phyloP scores from a whole-genome alignment of 2,113 vertebrate genomes.

The Paramisgurnus dabryanus region DNA sequence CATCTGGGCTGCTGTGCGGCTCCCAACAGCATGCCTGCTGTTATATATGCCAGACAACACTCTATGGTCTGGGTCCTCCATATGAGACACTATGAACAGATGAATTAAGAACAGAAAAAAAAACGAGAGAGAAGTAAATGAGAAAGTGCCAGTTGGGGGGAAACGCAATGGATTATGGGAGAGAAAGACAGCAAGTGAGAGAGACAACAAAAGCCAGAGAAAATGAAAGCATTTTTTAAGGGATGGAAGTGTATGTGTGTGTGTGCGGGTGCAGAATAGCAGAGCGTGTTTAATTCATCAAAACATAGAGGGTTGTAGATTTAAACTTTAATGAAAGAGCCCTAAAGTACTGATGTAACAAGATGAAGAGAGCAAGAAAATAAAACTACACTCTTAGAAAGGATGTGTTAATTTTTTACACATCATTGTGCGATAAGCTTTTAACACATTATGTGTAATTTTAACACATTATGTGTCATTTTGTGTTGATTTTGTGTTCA shows the following conservation, averaged over 20 bases:
- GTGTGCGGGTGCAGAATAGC: slow-evolving; percentile 52
- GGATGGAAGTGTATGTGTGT: slow-evolving; percentile 34
- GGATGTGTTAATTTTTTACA: no score
- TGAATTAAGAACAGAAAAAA: slow-evolving; percentile 41
- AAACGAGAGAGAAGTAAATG: slow-evolving; percentile 37
- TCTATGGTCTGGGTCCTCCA: slow-evolving; percentile 52
- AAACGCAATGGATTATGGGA: slow-evolving; percentile 24
- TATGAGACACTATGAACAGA: slow-evolving; percentile 54
- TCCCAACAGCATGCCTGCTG: slow-evolving; percentile 49
- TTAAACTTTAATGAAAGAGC: slow-evolving; percentile 75
- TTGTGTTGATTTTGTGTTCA: no score
- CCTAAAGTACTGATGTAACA: slow-evolving; percentile 73
- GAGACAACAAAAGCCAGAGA: slow-evolving; percentile 19
- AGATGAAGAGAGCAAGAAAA: slow-evolving; percentile 66
- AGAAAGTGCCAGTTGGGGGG: slow-evolving; percentile 18
- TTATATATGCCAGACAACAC: slow-evolving; percentile 53
- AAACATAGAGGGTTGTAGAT: slow-evolving; percentile 67
- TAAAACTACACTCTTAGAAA: slow-evolving; percentile 35
- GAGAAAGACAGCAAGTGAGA: slow-evolving; percentile 11
- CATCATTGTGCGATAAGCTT: no score
- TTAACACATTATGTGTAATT: no score
- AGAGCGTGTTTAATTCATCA: slow-evolving; percentile 64
- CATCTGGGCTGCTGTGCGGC: slow-evolving; percentile 65
- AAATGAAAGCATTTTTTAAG: background rate
- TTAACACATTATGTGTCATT: no score